Conservation (phyloP, 2,797 vertebrate species). For the Sebastes hubbsi region DNA sequence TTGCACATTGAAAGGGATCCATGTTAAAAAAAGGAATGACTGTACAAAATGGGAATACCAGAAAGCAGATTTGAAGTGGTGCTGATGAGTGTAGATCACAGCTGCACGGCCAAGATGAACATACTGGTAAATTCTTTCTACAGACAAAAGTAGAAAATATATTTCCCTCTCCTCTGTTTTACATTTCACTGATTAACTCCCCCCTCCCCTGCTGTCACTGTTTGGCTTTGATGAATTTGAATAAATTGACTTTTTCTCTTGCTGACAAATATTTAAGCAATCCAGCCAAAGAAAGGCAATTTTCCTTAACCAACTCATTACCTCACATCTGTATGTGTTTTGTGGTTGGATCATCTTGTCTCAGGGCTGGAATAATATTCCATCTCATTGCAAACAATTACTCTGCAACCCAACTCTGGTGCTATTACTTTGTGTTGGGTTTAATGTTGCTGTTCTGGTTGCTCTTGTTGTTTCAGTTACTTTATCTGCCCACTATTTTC, state of each 20-base stretch:
- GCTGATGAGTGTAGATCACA: constrained; percentile 52
- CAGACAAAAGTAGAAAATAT: constrained; percentile 53
- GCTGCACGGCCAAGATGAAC: constrained; percentile 41
- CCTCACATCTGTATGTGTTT: constrained; percentile 67
- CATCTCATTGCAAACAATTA: constrained; percentile 56
- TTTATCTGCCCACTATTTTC: constrained; percentile 70
- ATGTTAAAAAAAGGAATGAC: constrained; percentile 29
- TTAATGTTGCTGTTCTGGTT: constrained; percentile 26
- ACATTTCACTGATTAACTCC: constrained; percentile 62
- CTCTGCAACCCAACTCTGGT: constrained; percentile 34
- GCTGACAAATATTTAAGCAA: constrained; percentile 71
- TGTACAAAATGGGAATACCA: constrained; percentile 43
- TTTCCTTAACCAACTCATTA: constrained; percentile 61
- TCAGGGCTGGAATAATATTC: constrained; percentile 58
- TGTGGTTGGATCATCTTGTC: constrained; percentile 65
- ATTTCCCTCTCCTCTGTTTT: constrained; percentile 58
- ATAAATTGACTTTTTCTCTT: constrained; percentile 72
- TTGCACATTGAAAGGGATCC: constrained; percentile 5
- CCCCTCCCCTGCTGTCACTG: constrained; percentile 61
- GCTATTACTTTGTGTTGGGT: constrained; percentile 27
- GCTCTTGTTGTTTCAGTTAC: constrained; percentile 57
- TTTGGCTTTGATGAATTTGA: constrained; percentile 75
- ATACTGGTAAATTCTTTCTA: constrained; percentile 39
- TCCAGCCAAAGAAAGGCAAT: constrained; percentile 58
- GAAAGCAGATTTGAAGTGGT: constrained; percentile 44